Base-by-base conservation (phyloP, 1,140 invertebrate genomes). In the Tribolium castaneum region DNA sequence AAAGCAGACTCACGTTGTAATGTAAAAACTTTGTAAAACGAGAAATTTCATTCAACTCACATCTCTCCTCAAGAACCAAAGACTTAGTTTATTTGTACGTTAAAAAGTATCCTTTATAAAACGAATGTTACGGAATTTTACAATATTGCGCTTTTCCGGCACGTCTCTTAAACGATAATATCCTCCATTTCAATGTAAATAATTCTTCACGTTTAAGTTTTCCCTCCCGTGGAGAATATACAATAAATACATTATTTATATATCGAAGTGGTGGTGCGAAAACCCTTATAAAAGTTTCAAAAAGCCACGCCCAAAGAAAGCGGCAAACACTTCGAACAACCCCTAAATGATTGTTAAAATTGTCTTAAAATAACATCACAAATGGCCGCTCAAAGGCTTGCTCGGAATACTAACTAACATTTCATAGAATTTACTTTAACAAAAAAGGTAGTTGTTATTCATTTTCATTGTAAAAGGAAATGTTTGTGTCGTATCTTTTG, bases 381-480 rank as follows among this genome's bases (percentile, higher is more conserved):
- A 62, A 56, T 59, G 9, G 6, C 4, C 22, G 7, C 3, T n/a
- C 7, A 59, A n/a, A 45, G 6, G 2, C 30, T 35, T 66, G 59
- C 5, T 39, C 59, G n/a, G 59, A 66, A 66, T 66, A 66, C 59
- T 13, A 35, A 66, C n/a, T 14, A 59, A 22, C 13, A 66, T 59
- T 22, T 4, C n/a, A 59, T 30, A 12, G n/a, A 66, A 35, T 66
- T 30, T 66, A 12, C 59, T 66, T 35, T 12, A 66, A 35, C 30
- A 66, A 66, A 66, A 66, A 66, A 66, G 12, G 19, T 66, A 12
- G 30, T 39, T 66, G 12, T 66, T 35, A 66, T 35, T 66, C 59
- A 66, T 66, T 66, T 66, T 66, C 30, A 66, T 66, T 66, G 59
- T 66, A 66, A 66, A 35, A 22, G 59, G 59, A 66, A 66, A 35